These are phyloP conservation scores for Lepus townsendii DNA, from an alignment of 2,797 vertebrate genomes.

Conservation along the genomic window DNA sequence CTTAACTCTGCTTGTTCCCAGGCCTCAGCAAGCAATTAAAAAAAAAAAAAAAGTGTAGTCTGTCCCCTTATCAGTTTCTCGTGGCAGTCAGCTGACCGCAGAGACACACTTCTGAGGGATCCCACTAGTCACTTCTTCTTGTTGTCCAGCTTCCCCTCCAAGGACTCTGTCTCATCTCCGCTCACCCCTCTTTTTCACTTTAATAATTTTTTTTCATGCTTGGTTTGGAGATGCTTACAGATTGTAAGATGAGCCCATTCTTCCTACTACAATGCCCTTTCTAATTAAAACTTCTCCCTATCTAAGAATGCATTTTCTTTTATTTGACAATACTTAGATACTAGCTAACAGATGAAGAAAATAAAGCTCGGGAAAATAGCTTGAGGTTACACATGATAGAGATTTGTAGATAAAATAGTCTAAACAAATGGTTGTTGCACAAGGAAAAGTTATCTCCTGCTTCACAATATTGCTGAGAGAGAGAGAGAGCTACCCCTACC, in stretches of 20 bases:
- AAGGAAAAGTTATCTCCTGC: not conserved
- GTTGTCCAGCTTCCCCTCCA: not conserved
- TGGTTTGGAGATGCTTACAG: not conserved
- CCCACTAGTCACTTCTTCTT: not conserved
- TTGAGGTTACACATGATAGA: not conserved
- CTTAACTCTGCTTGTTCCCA: not conserved
- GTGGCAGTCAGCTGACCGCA: not conserved
- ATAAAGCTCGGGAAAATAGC: not conserved
- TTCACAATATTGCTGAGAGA: not conserved
- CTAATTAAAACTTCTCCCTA: not conserved
- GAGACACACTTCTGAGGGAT: not conserved
- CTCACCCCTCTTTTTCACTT: not conserved
- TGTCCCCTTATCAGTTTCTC: not conserved
- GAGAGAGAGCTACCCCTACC: not conserved
- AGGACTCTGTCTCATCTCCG: slow-evolving; percentile 22
- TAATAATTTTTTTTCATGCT: not conserved
- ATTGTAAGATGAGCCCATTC: not conserved
- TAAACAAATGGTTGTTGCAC: not conserved
- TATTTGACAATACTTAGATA: not conserved
- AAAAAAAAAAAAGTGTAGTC: not conserved
- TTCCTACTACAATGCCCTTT: not conserved
- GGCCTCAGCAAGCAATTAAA: not conserved
- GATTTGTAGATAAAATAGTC: not conserved
- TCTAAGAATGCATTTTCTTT: not conserved
- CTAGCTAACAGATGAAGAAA: slow-evolving; percentile 29